Percentiles rank a stretch among this genome's conserved stretches.
These are phyloP conservation scores for Chymomyza caudatula DNA, from an alignment of 2,888 invertebrate genomes.

Conservation along the genomic window DNA sequence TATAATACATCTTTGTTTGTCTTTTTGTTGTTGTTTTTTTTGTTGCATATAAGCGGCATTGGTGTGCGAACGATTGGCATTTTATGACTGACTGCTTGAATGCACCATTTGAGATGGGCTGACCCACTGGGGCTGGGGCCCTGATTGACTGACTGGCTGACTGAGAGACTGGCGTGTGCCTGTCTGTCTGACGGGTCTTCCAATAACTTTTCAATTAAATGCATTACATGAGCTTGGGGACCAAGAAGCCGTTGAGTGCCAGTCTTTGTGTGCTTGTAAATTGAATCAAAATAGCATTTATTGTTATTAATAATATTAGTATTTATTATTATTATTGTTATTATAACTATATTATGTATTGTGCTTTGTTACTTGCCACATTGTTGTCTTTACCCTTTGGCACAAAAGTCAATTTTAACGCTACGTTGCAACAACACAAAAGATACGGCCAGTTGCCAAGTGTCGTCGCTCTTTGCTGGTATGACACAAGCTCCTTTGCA, in stretches of 20 bases:
- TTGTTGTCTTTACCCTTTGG: slow-evolving; percentile 38
- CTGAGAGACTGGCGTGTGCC: too few species aligned
- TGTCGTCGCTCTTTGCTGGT: slow-evolving; percentile 1
- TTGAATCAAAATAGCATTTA: slow-evolving; percentile 42
- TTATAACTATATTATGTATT: background rate
- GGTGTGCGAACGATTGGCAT: slow-evolving; percentile 18
- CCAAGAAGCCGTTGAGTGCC: background rate
- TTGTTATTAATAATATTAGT: slow-evolving; percentile 45
- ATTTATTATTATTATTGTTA: slow-evolving; percentile 2
- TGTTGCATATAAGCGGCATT: background rate
- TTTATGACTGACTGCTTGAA: slow-evolving; percentile 12
- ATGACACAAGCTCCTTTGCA: background rate
- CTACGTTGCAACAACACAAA: slow-evolving; percentile 4
- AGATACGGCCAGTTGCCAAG: background rate
- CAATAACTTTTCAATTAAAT: slow-evolving; percentile 41
- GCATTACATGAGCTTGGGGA: slow-evolving; percentile 29
- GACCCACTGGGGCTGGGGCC: background rate
- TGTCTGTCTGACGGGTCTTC: background rate
- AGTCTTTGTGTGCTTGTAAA: slow-evolving; percentile 35
- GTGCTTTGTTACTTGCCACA: slow-evolving; percentile 1
- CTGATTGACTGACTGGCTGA: background rate
- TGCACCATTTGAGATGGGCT: background rate
- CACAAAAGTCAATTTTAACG: slow-evolving; percentile 42
- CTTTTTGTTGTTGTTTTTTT: slow-evolving; percentile 6
- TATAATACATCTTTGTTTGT: slow-evolving; percentile 1